These are phyloP conservation scores for Apamea crenata DNA, from an alignment of 2,888 invertebrate genomes.

Conservation along the genomic window DNA sequence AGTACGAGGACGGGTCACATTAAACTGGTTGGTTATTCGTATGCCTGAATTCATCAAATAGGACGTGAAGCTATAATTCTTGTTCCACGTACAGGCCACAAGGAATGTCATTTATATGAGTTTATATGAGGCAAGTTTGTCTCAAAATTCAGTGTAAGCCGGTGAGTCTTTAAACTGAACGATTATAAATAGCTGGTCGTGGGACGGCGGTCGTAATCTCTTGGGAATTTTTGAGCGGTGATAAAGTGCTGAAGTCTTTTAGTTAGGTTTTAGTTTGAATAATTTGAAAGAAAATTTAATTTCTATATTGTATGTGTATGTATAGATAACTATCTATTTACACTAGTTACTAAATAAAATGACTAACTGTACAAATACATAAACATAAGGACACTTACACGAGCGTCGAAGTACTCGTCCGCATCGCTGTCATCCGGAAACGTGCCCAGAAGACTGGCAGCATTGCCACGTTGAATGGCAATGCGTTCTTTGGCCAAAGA, in stretches of 20 bases:
- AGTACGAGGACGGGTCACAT: slow-evolving; percentile 64
- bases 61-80: slow-evolving; percentile 84
- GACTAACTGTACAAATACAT: no score
- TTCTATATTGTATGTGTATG: no score
- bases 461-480: no score
- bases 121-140: slow-evolving; percentile 84
- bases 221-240: slow-evolving; percentile 30
- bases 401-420: no score
- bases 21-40: slow-evolving; percentile 69
- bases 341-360: no score
- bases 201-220: slow-evolving; percentile 24
- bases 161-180: slow-evolving; percentile 75
- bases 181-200: slow-evolving; percentile 71
- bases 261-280: background rate
- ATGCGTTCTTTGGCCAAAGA: no score
- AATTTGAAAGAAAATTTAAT: background rate
- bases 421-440: no score
- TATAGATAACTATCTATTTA: no score
- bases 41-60: slow-evolving; percentile 84
- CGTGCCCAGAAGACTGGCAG: no score
- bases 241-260: slow-evolving; percentile 21
- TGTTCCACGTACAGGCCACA: slow-evolving; percentile 75
- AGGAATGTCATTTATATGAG: slow-evolving; percentile 86
- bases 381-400: no score
- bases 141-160: slow-evolving; percentile 80